Conservation (phyloP, 2,888 invertebrate species). For the Tuberolachnus salignus region DNA sequence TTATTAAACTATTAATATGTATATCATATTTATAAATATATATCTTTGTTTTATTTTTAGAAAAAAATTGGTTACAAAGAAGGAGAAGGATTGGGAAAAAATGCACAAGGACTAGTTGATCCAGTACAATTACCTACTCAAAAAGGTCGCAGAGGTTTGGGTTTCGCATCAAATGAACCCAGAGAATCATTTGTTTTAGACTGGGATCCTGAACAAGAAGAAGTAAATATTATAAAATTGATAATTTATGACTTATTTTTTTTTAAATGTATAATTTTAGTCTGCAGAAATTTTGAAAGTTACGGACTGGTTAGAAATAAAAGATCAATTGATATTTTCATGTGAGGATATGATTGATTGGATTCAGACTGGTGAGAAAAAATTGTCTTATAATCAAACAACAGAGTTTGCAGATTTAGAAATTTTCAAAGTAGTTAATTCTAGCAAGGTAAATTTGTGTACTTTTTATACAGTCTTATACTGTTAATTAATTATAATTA, state of each 20-base stretch:
- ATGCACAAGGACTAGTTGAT: conserved; percentile 78
- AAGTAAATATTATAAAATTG: conserved; percentile 9
- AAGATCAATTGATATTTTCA: conserved; percentile 62
- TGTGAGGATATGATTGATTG: conserved; percentile 67
- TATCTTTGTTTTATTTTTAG: conserved; percentile 62
- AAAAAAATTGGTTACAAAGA: conserved; percentile 81
- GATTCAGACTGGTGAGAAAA: conserved; percentile 71
- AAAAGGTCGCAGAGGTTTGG: conserved; percentile 83
- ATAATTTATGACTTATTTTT: neutral
- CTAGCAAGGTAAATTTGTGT: conserved; percentile 71
- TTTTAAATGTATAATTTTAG: conserved; percentile 59
- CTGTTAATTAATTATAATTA: neutral
- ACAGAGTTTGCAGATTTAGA: conserved; percentile 75
- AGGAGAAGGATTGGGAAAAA: conserved; percentile 85
- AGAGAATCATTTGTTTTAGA: conserved; percentile 44
- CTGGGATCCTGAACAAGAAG: conserved; percentile 49
- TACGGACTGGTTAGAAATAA: conserved; percentile 63
- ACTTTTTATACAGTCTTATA: neutral
- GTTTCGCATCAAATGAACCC: conserved; percentile 64
- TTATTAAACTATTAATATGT: neutral
- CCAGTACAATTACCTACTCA: conserved; percentile 82
- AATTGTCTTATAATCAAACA: conserved; percentile 77
- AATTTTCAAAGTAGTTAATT: conserved; percentile 73
- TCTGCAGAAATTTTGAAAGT: conserved; percentile 63
- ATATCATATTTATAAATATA: neutral